Conservation (phyloP, 2,888 invertebrate genomes). For the Lordiphosa fenestrarum region DNA sequence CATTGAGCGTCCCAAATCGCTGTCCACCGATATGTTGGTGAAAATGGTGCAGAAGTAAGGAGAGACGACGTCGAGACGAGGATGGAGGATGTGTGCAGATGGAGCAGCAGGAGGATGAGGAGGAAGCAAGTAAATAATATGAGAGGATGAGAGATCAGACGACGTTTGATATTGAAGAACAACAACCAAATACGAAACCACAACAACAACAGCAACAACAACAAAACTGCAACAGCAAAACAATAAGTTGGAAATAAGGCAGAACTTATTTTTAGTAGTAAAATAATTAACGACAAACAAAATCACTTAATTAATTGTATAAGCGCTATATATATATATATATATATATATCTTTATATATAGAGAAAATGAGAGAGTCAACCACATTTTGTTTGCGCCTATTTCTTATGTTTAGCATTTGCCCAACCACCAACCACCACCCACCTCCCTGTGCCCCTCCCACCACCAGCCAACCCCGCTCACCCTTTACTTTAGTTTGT, state of each 20-base stretch:
- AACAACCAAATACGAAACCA: slow-evolving; percentile 58
- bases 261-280: slow-evolving; percentile 56
- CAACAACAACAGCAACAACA: slow-evolving; percentile 30
- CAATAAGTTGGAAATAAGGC: slow-evolving; percentile 66
- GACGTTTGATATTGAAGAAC: slow-evolving; percentile 11
- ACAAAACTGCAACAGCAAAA: slow-evolving; percentile 58
- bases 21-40: slow-evolving; percentile 84
- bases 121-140: slow-evolving; percentile 27
- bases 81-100: background rate
- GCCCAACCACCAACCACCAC: background rate
- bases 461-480: slow-evolving; percentile 8
- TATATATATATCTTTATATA: slow-evolving; percentile 11
- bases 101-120: slow-evolving; percentile 1
- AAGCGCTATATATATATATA: slow-evolving; percentile 51
- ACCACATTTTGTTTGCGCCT: slow-evolving; percentile 31
- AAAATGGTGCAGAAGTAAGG: slow-evolving; percentile 78
- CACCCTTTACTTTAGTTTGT: slow-evolving; percentile 37
- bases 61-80: background rate
- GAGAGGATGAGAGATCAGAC: slow-evolving; percentile 2
- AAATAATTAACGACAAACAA: slow-evolving; percentile 32
- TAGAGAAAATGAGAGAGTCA: slow-evolving; percentile 19
- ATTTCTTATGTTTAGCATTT: slow-evolving; percentile 42
- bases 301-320: slow-evolving; percentile 58
- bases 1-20: slow-evolving; percentile 91
- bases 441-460: slow-evolving; percentile 1